These are phyloP conservation scores for Chiroxiphia lanceolata DNA, from an alignment of 2,797 vertebrate species.

Conservation along the genomic window DNA sequence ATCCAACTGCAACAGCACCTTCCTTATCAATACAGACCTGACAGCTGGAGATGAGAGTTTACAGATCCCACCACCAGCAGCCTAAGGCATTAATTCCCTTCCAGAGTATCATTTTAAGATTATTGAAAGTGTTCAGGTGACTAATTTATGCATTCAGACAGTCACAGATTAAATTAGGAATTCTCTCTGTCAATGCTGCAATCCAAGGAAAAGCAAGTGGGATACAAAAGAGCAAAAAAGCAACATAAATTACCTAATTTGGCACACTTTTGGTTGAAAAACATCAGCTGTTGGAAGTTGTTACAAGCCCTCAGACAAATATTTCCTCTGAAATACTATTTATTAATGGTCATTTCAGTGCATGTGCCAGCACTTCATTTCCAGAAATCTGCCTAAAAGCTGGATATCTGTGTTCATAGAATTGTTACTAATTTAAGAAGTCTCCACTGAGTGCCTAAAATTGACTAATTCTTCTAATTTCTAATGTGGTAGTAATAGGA, in stretches of 20 bases:
- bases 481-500: background rate
- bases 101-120: background rate
- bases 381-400: conserved; percentile 20
- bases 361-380: conserved; percentile 8
- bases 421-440: conserved; percentile 31
- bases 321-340: background rate
- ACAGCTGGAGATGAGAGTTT: background rate
- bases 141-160: background rate
- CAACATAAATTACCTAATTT: background rate
- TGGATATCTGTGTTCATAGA: background rate
- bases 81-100: background rate
- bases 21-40: background rate
- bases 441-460: background rate
- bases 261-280: background rate
- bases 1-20: background rate
- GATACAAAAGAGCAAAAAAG: background rate
- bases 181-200: background rate
- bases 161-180: background rate
- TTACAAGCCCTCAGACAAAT: background rate
- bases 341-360: background rate
- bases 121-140: background rate
- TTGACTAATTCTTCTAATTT: background rate
- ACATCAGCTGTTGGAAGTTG: background rate
- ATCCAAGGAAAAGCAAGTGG: background rate
- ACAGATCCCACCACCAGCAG: background rate